Base-by-base conservation (phyloP, 2,797 vertebrate genomes). In the Cossypha dichroa region DNA sequence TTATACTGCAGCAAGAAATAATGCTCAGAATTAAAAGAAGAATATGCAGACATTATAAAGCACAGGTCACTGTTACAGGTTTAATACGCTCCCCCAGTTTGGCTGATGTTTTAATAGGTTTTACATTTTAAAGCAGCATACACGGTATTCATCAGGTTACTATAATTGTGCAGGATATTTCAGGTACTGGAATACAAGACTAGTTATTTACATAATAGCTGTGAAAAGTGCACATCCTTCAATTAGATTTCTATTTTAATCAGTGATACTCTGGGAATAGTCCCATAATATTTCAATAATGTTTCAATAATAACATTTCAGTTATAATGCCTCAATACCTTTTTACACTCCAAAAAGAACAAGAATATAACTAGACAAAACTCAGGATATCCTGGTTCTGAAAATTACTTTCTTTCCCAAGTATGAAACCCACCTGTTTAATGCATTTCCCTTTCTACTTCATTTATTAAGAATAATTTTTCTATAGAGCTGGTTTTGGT, bases 141-240 rank as follows among this genome's bases (percentile, higher is more conserved):
- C 2, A 60, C 12, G 3, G 1, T 58, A 88, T 66, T 69, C 43
- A 78, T 59, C 66, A 86, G 67, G 67, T 63, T 70, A 45, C 51
- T 85, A 29, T 51, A 93, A 84, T 23, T 63, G 51, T 9, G 69
- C 40, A 43, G 67, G 48, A 43, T 45, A 64, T 54, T 91, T 92
- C 20, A 63, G 66, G 55, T 69, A 66, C 36, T 22, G 54, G 23
- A 55, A 69, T 13, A 82, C 19, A 75, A 75, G 74, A 81, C 26
- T 55, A 82, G 29, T 51, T 86, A 73, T 82, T 93, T 88, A 72
- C 31, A 88, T 82, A 92, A 77, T 31, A 83, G 23, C 38, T 51
- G 26, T 59, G 81, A 73, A 48, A 93, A 92, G 38, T 34, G 66
- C 56, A 77, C 2, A 2, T 83, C 58, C 88, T 83, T 74, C 48